Base-by-base conservation (phyloP, 2,797 vertebrate genomes). In the Choloepus didactylus region DNA sequence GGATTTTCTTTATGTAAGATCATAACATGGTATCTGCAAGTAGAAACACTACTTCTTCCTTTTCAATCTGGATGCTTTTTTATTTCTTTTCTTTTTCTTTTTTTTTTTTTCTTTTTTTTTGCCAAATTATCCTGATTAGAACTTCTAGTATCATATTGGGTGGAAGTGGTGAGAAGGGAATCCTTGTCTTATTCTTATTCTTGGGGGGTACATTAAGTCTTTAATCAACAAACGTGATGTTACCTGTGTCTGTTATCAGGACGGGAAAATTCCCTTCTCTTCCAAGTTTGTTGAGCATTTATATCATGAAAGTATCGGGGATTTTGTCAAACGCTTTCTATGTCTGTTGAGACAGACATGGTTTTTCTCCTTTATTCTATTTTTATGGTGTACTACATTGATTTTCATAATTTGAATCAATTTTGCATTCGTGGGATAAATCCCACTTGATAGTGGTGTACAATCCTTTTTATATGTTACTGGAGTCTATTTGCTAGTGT, bases 281-380 rank as follows among this genome's bases (percentile, higher is more conserved):
- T 73, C 38, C 25, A 23, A 86, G 44, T 64, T 51, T n/a, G 11
- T 31, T 9, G 27, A 9, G 8, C 64, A 25, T 59, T 87, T 75
- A 84, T 12, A 38, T 69, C 6, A 0, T 67, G 69, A 84, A 46
- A 60, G 16, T 8, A 41, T n/a, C 14, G 10, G 87, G 49, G 51
- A 59, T 35, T 88, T 91, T 91, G 66, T 86, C 18, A 46, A 2
- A 25, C 41, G 19, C 29, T 49, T 56, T 29, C 72, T 35, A 14
- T 64, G 60, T 95, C 46, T 83, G 8, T 83, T 84, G 72, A 85
- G 86, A 70, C 51, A 46, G 76, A 46, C 12, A 3, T 38, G 41
- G 75, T 29, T 83, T 83, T 91, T 31, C 14, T 83, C 56, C 60
- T 80, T 72, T 59, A 25, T 72, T 87, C 18, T 77, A 21, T 35